Evolutionary conservation across 1,140 invertebrate genomes (phyloP).

Genomic region (Drosophila ohnishii): DNA sequence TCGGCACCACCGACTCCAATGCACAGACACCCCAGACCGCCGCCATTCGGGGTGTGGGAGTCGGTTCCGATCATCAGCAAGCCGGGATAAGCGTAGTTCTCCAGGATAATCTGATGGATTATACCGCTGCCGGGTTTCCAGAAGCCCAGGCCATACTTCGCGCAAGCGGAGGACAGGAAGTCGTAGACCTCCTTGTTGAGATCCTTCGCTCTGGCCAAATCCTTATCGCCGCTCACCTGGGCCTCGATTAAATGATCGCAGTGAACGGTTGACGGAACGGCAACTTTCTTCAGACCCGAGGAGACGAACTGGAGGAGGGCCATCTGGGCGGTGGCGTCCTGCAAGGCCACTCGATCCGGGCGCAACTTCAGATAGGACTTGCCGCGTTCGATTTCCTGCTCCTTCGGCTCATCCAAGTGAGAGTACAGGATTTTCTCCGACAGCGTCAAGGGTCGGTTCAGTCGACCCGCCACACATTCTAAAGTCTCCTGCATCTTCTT

Average conservation of each 20-base stretch:
- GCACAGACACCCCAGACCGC: constrained; percentile 97
- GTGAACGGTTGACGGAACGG: constrained; percentile 99
- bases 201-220: constrained; percentile 96
- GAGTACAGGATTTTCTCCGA: constrained; percentile 99
- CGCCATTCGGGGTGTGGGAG: constrained; percentile 99
- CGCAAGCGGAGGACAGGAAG: constrained; percentile 95
- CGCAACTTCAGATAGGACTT: constrained; percentile 95
- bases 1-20: constrained; percentile 99
- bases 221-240: constrained; percentile 93
- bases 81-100: constrained; percentile 99
- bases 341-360: constrained; percentile 99
- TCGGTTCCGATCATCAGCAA: constrained; percentile 99
- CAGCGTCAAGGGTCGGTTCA: constrained; percentile 96
- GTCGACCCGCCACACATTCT: constrained; percentile 91
- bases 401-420: constrained; percentile 96
- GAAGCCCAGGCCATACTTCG: constrained; percentile 99
- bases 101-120: constrained; percentile 99
- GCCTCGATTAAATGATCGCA: constrained; percentile 99
- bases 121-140: constrained; percentile 99
- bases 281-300: constrained; percentile 94
- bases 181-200: constrained; percentile 99
- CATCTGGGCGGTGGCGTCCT: constrained; percentile 99
- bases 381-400: constrained; percentile 92
- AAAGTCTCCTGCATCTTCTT: constrained; percentile 92
- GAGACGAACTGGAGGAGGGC: constrained; percentile 99